Evolutionary conservation across 37 sponge, comb jelly and placozoan species (phyloP), one percentile per base, ranked within the genome.

Genomic region (Beroe forskalii): DNA sequence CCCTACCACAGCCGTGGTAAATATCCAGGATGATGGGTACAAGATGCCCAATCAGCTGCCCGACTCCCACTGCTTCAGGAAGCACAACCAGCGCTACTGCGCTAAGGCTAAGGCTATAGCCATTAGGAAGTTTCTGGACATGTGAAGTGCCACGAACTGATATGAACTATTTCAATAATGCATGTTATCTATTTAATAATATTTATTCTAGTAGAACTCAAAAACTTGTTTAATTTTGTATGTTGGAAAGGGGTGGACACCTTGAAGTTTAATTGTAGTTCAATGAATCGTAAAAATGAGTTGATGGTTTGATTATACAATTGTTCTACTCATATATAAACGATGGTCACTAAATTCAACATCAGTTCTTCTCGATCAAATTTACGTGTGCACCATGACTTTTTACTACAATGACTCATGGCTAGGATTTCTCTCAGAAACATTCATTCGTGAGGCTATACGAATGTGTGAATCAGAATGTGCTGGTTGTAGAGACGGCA

Each of bases 321-420:
- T n/a, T n/a, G n/a, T n/a, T n/a, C n/a, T n/a, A n/a, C n/a, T n/a
- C n/a, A n/a, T n/a, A n/a, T n/a, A n/a, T n/a, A n/a, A n/a, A n/a
- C n/a, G n/a, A n/a, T n/a, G n/a, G n/a, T n/a, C n/a, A n/a, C n/a
- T n/a, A n/a, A n/a, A n/a, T n/a, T n/a, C n/a, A n/a, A n/a, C n/a
- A n/a, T n/a, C n/a, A n/a, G n/a, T n/a, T n/a, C n/a, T n/a, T n/a
- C n/a, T n/a, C n/a, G n/a, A n/a, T n/a, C n/a, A n/a, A n/a, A 28
- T 63, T 30, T 63, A 30, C 25, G 66, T 63, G 20, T 63, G 25
- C 66, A 63, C 20, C 28, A 69, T 69, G 72, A 69, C 72, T 12
- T 69, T 69, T 69, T 69, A 36, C 38, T 33, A 69, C 32, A 69
- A 69, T 69, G 72, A 14, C 4, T 33, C 28, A 2, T 69, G 72